Evolutionary conservation across 2,113 vertebrate genomes (phyloP).

Genomic region (Isichthys henryi): DNA sequence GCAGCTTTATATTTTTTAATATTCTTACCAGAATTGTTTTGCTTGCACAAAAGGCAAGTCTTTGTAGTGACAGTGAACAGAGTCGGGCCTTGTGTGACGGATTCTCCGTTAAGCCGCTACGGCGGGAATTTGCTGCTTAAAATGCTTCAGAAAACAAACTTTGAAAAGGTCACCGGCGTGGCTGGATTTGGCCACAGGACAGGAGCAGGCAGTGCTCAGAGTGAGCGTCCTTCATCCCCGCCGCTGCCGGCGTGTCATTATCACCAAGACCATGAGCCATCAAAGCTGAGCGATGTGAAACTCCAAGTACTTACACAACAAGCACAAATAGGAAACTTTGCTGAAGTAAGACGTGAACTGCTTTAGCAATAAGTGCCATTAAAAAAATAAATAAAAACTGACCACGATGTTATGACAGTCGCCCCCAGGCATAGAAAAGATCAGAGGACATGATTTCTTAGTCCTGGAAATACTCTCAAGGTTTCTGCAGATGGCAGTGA

Average conservation of each 20-base stretch:
- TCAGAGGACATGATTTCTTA: background rate
- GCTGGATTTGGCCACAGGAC: constrained; percentile 16
- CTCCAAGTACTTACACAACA: background rate
- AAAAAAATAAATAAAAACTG: background rate
- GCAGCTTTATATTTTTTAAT: constrained; percentile 20
- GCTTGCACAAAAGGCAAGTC: constrained; percentile 22
- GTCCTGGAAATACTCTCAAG: background rate
- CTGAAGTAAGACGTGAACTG: background rate
- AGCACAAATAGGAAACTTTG: background rate
- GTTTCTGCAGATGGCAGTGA: background rate
- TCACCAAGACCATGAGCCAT: background rate
- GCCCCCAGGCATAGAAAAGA: background rate
- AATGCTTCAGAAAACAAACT: constrained; percentile 30
- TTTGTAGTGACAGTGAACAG: constrained; percentile 22
- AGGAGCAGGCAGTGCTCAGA: constrained; percentile 40
- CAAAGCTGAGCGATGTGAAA: background rate
- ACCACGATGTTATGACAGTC: background rate
- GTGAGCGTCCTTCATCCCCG: constrained; percentile 43
- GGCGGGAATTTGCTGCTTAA: constrained; percentile 22
- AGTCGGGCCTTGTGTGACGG: constrained; percentile 24
- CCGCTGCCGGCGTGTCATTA: background rate
- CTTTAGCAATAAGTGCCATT: background rate
- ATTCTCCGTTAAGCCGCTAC: constrained; percentile 35
- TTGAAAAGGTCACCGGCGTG: constrained; percentile 51
- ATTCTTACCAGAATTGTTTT: constrained; percentile 5